phyloP scores from a whole-genome alignment of 2,113 vertebrate genomes.

The Stegostoma tigrinum region DNA sequence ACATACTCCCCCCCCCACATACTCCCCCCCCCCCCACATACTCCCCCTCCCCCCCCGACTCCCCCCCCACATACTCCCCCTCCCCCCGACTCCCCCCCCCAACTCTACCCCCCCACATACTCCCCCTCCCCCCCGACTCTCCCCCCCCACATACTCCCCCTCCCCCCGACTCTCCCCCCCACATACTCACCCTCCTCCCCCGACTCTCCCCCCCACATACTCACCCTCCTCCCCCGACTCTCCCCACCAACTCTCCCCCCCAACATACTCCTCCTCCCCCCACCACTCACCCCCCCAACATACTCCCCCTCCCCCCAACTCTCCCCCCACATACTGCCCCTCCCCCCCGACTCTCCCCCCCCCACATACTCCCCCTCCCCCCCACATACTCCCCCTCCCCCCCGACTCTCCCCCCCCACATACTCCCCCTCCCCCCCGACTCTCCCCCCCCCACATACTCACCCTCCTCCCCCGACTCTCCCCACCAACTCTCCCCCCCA shows the following conservation, averaged over 20 bases:
- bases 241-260: rapidly evolving
- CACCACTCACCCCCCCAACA: not conserved
- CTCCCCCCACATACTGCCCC: not conserved
- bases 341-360: not conserved
- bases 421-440: not conserved
- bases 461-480: too few relatives aligned
- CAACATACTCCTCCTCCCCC: too few relatives aligned
- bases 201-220: not conserved
- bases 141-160: rapidly evolving
- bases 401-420: not conserved
- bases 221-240: not conserved
- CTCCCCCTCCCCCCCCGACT: not conserved
- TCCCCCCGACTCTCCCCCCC: rapidly evolving
- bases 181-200: not conserved
- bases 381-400: not conserved
- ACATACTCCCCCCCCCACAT: too few relatives aligned
- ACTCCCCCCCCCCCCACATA: not conserved
- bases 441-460: too few relatives aligned
- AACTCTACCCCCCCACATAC: not conserved
- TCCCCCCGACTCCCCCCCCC: not conserved
- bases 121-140: not conserved
- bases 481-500: too few relatives aligned
- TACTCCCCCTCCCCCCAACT: too few relatives aligned
- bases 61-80: not conserved
- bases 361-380: not conserved